Percentiles rank a stretch among this genome's conserved stretches.
Conservation (phyloP, 2,797 vertebrate species). For the Melanotaenia nigrans region DNA sequence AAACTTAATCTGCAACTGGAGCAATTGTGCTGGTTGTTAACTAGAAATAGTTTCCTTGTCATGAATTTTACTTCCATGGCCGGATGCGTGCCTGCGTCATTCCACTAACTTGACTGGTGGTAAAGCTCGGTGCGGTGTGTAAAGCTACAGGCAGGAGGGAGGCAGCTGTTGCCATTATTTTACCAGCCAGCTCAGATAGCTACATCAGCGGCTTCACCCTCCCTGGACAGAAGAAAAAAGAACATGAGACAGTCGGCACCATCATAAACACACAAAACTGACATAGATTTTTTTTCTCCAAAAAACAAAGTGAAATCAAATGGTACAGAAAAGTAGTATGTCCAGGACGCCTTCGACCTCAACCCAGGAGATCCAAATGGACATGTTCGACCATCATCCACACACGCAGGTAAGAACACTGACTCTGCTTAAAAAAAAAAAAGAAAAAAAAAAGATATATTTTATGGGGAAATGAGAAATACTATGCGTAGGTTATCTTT, state of each 20-base stretch:
- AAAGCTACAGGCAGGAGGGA: constrained; percentile 56
- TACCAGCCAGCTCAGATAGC: constrained; percentile 49
- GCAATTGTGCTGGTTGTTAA: too few species aligned
- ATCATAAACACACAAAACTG: constrained; percentile 59
- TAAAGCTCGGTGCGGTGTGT: constrained; percentile 57
- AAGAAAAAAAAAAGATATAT: background rate
- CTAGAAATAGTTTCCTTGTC: background rate
- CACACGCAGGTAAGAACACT: constrained; percentile 91
- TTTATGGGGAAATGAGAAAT: background rate
- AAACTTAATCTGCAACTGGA: background rate
- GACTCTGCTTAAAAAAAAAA: background rate
- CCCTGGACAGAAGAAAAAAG: background rate
- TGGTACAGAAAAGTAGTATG: constrained; percentile 99
- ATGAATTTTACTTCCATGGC: background rate
- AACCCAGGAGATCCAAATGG: constrained; percentile 98
- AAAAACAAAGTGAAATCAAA: constrained; percentile 86
- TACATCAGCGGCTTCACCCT: constrained; percentile 48
- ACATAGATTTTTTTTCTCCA: constrained; percentile 58
- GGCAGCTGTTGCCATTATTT: constrained; percentile 77
- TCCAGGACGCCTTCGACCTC: constrained; percentile 96
- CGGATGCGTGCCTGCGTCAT: constrained; percentile 24
- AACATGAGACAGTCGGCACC: constrained; percentile 64
- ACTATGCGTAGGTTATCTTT: background rate
- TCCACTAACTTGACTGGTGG: constrained; percentile 24
- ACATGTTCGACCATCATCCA: constrained; percentile 94